These are phyloP conservation scores for Boleophthalmus pectinirostris DNA, from an alignment of 2,113 vertebrate species.

Conservation along the genomic window DNA sequence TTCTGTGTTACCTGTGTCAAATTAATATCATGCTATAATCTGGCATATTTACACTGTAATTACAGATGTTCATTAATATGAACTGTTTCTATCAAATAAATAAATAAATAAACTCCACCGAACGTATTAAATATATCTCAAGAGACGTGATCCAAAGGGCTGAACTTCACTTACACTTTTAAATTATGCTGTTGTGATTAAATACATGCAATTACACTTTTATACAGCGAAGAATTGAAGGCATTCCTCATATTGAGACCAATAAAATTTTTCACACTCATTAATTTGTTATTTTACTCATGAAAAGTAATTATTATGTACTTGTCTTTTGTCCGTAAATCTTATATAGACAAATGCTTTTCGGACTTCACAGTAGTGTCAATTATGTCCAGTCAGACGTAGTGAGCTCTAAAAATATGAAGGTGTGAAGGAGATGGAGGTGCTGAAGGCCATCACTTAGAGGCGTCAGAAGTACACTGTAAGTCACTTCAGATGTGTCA, in stretches of 20 bases:
- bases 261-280: neutral
- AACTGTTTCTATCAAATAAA: no score
- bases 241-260: neutral
- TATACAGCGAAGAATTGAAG: no score
- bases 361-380: neutral
- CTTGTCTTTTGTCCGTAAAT: neutral
- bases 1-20: no score
- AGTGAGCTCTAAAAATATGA: neutral
- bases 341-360: neutral
- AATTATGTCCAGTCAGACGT: neutral
- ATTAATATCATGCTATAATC: no score
- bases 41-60: no score
- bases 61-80: no score
- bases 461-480: neutral
- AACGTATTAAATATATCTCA: neutral
- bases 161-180: neutral
- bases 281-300: neutral
- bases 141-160: neutral
- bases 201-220: neutral
- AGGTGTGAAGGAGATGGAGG: slow-evolving; percentile 2
- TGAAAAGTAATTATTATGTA: neutral
- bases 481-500: slow-evolving; percentile 1
- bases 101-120: neutral
- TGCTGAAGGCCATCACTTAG: neutral
- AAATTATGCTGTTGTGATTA: neutral